phyloP scores from a whole-genome alignment of 1,140 invertebrate species.

The Caenorhabditis inopinata region DNA sequence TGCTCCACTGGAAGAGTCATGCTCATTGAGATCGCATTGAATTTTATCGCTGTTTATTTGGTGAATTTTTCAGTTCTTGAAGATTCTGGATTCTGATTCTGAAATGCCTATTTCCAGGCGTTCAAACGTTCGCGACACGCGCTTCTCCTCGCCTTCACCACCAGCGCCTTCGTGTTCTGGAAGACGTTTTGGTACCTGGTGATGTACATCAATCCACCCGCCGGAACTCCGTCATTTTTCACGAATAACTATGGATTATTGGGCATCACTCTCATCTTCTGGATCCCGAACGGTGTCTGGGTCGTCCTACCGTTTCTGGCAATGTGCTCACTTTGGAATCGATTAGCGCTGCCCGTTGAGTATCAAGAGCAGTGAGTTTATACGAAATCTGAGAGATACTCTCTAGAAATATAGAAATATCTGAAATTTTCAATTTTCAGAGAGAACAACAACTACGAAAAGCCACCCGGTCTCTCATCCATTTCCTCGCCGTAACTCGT shows the following conservation, averaged over 20 bases:
- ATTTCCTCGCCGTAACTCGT: not conserved
- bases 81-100: too few relatives aligned
- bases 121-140: slow-evolving; percentile 53
- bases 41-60: slow-evolving; percentile 56
- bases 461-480: not conserved
- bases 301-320: slow-evolving; percentile 54
- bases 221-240: slow-evolving; percentile 51
- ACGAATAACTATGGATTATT: slow-evolving; percentile 34
- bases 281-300: slow-evolving; percentile 54
- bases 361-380: slow-evolving; percentile 26
- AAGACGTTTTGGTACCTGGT: slow-evolving; percentile 59
- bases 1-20: slow-evolving; percentile 61
- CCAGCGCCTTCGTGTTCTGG: slow-evolving; percentile 59
- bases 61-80: too few relatives aligned
- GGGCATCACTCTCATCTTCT: slow-evolving; percentile 51
- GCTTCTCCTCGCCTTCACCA: slow-evolving; percentile 55
- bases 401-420: too few relatives aligned
- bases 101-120: too few relatives aligned
- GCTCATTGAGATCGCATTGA: slow-evolving; percentile 58
- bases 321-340: slow-evolving; percentile 52
- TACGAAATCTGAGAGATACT: too few relatives aligned
- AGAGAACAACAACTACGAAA: slow-evolving; percentile 26
- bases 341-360: slow-evolving; percentile 34
- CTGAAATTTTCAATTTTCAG: not conserved
- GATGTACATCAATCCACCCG: slow-evolving; percentile 51